Base-by-base conservation (phyloP, 2,888 invertebrate species). In the Prosopocoilus inquinatus region DNA sequence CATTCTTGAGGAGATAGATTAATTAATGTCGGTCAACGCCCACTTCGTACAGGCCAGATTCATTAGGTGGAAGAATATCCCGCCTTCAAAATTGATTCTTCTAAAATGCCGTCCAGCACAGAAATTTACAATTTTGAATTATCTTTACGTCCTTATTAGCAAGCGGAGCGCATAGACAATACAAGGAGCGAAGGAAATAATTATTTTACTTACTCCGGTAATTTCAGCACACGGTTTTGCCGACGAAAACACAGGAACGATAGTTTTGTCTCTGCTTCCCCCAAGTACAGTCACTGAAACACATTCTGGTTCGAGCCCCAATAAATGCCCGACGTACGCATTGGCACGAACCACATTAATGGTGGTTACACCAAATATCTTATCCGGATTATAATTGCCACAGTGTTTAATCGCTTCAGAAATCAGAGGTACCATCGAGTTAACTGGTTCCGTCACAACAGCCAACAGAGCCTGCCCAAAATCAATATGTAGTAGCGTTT, bases 241-340 rank as follows among this genome's bases (percentile, higher is more conserved):
- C 68, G 88, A 87, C 1, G 91, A 91, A 54, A 91, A 80, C 12
- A 94, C 77, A 0, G 93, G 93, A 15, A 94, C 81, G 60, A 88
- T 85, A 1, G 91, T 91, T 58, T 83, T 81, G 9, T 85, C 82
- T 13, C 87, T 85, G 73, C 89, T 87, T 0, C 94, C 94, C 33
- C 93, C 91, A 48, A 86, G 79, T 0, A 93, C 87, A 0, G 93
- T 93, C 7, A 91, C 85, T 61, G 79, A 75, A 9, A 90, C 86
- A 59, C 82, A 79, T 59, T 82, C 78, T 1, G 90, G 86, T 62
- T 84, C 82, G 38, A 88, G 63, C 1, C 82, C 82, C 71, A 85
- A 75, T 11, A 84, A 80, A 60, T 84, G 80, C 1, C 91, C 87
- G 36, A 87, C 86, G 67, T 92, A 84, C n/a, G 86, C 82, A 70